These are phyloP conservation scores for Calephelis virginiensis DNA, from an alignment of 1,140 invertebrate genomes.

Conservation along the genomic window DNA sequence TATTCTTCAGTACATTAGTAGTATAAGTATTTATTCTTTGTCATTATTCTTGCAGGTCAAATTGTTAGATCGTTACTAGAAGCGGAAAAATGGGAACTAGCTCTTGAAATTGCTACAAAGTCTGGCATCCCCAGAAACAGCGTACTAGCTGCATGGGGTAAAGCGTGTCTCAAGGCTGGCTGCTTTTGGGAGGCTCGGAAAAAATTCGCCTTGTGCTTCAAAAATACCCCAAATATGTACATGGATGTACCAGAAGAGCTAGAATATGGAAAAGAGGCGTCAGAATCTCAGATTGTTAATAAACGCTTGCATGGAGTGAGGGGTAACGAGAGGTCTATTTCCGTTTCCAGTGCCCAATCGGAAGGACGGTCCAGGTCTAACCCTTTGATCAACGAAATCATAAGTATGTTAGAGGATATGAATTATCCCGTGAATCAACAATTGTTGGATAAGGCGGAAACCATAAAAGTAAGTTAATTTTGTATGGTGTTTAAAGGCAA, in stretches of 20 bases:
- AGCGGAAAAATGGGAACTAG: conserved; percentile 90
- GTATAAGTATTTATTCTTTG: too few species aligned
- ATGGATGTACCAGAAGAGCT: conserved; percentile 53
- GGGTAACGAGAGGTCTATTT: conserved; percentile 50
- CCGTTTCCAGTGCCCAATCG: conserved; percentile 53
- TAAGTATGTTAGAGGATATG: conserved; percentile 82
- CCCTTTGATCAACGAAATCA: conserved; percentile 83
- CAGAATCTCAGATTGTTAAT: conserved; percentile 53
- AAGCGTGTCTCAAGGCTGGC: conserved; percentile 88
- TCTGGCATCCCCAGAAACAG: conserved; percentile 87
- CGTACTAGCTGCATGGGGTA: conserved; percentile 92
- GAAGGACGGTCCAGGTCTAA: conserved; percentile 78
- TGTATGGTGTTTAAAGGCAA: too few species aligned
- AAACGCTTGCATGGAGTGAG: conserved; percentile 43
- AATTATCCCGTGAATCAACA: conserved; percentile 73
- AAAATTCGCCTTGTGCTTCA: conserved; percentile 81
- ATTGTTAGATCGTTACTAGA: conserved; percentile 81
- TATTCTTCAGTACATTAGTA: too few species aligned
- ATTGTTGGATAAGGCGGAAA: conserved; percentile 64
- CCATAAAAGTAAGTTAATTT: conserved; percentile 54
- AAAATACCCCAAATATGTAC: conserved; percentile 60
- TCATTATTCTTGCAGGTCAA: conserved; percentile 47
- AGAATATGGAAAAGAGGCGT: conserved; percentile 59
- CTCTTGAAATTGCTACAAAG: conserved; percentile 92
- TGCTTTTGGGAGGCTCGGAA: conserved; percentile 86